Evolutionary conservation across 1,140 invertebrate genomes (phyloP), one percentile per base, ranked within the genome.

Genomic region (Lucilia sericata): DNA sequence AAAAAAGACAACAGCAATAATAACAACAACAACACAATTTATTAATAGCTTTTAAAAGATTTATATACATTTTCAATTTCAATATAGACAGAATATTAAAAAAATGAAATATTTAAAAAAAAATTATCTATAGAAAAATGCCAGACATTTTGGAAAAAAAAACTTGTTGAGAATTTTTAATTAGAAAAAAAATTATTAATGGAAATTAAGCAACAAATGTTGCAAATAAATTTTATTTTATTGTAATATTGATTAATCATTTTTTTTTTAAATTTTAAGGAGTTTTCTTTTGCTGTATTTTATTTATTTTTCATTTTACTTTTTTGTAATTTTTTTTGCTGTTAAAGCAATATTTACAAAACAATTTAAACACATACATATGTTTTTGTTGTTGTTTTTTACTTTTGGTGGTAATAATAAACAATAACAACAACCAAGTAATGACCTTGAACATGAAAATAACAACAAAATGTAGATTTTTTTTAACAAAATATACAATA

Each of bases 391-490:
- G 21, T 42, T 60, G 12, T 60, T 55, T 55, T 55, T 60, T 60
- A n/a, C n/a, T n/a, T n/a, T 60, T 14, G 34, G 42, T 42, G 42
- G 42, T 42, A 10, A 8, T 42, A 42, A 42, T 10, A 42, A 42
- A 42, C 5, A 76, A 76, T 12, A 76, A 76, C 74, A 76, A 76
- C 42, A 21, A 65, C 4, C 17, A 80, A 80, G 76, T 80, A 80
- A 80, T 80, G 76, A 80, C 76, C 76, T 80, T 80, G 76, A 80
- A 80, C 76, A 80, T 80, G 76, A 80, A 80, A 78, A 80, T 3
- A 8, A 9, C 17, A 21, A 25, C 25, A 19, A 80, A 12, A 80
- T 80, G 19, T 47, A 49, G 47, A 47, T 47, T 21, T 42, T 21
- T 21, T 19, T 42, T 78, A 76, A 78, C 25, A 36, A 34, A 36